These are phyloP conservation scores for Brotula barbata DNA, from an alignment of 2,797 vertebrate genomes.

Conservation along the genomic window DNA sequence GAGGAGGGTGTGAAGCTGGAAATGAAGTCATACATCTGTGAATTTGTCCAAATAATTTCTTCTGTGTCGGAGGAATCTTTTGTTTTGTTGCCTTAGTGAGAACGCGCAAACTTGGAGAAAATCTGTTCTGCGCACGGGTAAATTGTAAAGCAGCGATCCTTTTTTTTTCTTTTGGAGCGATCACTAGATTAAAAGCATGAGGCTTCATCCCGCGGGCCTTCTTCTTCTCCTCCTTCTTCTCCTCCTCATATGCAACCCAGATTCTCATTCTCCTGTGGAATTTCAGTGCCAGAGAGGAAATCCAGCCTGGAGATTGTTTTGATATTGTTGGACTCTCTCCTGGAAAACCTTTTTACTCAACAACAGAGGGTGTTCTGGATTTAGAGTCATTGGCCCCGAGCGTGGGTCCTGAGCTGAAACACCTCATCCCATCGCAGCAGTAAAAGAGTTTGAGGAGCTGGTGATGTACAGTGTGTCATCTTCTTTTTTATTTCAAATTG, in stretches of 20 bases:
- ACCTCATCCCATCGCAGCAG: conserved; percentile 59
- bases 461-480: conserved; percentile 13
- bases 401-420: conserved; percentile 40
- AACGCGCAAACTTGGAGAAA: too few species aligned
- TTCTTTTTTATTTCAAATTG: not conserved
- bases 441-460: conserved; percentile 40
- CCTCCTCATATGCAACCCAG: conserved; percentile 60
- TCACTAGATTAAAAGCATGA: conserved; percentile 24
- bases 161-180: conserved; percentile 40
- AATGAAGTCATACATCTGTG: too few species aligned
- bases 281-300: conserved; percentile 68
- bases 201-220: conserved; percentile 26
- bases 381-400: conserved; percentile 50
- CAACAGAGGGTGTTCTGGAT: conserved; percentile 54
- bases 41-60: too few species aligned
- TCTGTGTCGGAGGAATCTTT: too few species aligned
- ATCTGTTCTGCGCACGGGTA: conserved; percentile 22
- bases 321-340: conserved; percentile 77
- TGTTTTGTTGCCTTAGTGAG: too few species aligned
- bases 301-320: conserved; percentile 75
- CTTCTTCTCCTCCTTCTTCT: not conserved
- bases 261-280: conserved; percentile 46
- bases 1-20: conserved; percentile 35
- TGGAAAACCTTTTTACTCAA: conserved; percentile 72
- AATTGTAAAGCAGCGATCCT: conserved; percentile 32